Percentiles rank a stretch among this genome's conserved stretches.
phyloP scores from a whole-genome alignment of 2,888 invertebrate genomes.

The Mimachlamys varia region DNA sequence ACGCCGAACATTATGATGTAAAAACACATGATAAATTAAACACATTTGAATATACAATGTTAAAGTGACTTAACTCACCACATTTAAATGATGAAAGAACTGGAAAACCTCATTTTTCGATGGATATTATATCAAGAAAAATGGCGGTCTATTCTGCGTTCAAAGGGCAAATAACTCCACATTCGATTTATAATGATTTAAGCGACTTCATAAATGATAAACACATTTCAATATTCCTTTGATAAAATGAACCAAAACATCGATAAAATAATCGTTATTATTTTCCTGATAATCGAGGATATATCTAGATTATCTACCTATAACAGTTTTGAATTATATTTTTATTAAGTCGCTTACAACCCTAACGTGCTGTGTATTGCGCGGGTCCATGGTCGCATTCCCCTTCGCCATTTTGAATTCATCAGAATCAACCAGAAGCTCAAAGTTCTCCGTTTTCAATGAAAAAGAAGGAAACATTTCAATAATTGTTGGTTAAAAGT shows the following conservation, averaged over 20 bases:
- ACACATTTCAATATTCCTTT: not conserved
- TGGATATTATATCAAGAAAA: not conserved
- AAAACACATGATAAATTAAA: too few species aligned
- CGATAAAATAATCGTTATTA: not conserved
- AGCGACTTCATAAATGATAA: not conserved
- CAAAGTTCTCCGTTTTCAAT: not conserved
- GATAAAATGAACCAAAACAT: not conserved
- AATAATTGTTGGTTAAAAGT: not conserved
- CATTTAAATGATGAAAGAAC: not conserved
- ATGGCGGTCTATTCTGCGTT: not conserved
- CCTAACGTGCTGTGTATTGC: not conserved
- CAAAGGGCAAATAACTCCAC: not conserved
- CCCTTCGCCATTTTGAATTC: slow-evolving; percentile 20
- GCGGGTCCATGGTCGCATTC: slow-evolving; percentile 14
- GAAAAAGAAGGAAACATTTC: not conserved
- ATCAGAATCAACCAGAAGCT: slow-evolving; percentile 33
- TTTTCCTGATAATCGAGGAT: not conserved
- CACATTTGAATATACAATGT: not conserved
- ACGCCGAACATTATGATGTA: not conserved
- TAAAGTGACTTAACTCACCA: not conserved
- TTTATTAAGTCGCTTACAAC: not conserved
- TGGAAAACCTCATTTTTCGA: not conserved
- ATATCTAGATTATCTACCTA: not conserved
- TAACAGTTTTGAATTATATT: not conserved
- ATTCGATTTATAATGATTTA: not conserved